Base-by-base conservation (phyloP, 2,797 vertebrate species). In the Tadarida brasiliensis region DNA sequence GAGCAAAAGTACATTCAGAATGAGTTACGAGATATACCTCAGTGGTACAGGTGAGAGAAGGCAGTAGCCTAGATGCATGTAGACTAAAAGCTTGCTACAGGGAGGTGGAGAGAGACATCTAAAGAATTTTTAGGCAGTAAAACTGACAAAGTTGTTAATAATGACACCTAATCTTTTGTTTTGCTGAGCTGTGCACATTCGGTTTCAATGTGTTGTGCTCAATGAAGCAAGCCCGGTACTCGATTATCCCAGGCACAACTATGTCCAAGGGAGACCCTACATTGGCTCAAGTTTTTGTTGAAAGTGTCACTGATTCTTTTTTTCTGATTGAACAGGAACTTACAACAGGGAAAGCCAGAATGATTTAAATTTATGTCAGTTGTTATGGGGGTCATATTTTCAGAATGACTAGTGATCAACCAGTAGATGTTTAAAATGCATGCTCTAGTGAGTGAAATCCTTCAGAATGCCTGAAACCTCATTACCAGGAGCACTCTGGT, bases 61-160 rank as follows among this genome's bases (percentile, higher is more conserved):
- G 28, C 11, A 6, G 59, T 47, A 77, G 30, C 47, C 49, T 44
- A 92, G 54, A 84, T 63, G 28, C 17, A 28, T 26, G 49, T 57
- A 77, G 47, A 39, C 30, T 44, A 91, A 70, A 81, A 54, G 47
- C 17, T 35, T 49, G 6, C 54, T 49, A 28, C 0, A 1, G 51
- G 28, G 14, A 83, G 44, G 39, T 39, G 8, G 9, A 67, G 54
- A 65, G 11, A 59, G 54, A 88, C 30, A 51, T 24, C 83, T 16
- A 56, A 63, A 85, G 81, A 83, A 73, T 67, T 71, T 87, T 80
- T 74, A 91, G 78, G 78, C 68, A 91, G 74, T 94, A 91, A 92
- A 90, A 93, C 68, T 94, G 94, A 96, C 96, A 94, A 86, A 92
- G 86, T 49, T 92, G 39, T 93, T 96, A 91, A 87, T 96, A 91